These are phyloP conservation scores for Archilochus colubris DNA, from an alignment of 2,113 vertebrate genomes.

Conservation along the genomic window DNA sequence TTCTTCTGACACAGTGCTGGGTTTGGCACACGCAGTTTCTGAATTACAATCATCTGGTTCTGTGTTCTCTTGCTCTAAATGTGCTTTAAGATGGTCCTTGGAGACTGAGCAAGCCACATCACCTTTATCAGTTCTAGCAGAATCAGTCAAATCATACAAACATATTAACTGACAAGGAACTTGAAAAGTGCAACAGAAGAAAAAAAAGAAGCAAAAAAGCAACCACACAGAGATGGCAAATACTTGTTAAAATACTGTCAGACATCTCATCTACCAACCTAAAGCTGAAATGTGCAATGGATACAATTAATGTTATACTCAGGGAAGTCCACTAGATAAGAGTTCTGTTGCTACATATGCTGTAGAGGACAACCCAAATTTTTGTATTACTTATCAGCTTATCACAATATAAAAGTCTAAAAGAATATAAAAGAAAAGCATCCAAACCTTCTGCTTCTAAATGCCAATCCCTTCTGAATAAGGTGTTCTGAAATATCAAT, in stretches of 20 bases:
- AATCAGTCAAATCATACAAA: slow-evolving; percentile 13
- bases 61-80: not conserved
- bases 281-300: not conserved
- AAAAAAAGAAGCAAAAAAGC: not conserved
- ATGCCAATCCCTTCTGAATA: slow-evolving; percentile 86
- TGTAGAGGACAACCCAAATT: not conserved
- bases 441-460: slow-evolving; percentile 81
- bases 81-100: slow-evolving; percentile 1
- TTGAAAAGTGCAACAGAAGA: not conserved
- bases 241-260: not conserved
- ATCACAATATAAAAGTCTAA: not conserved
- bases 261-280: not conserved
- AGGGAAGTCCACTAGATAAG: not conserved
- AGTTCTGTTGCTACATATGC: not conserved
- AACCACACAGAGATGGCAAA: not conserved
- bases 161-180: not conserved
- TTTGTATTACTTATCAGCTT: not conserved
- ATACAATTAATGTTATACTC: not conserved
- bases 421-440: not conserved
- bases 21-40: not conserved
- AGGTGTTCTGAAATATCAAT: slow-evolving; percentile 87
- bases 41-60: not conserved
- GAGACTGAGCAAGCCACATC: not conserved
- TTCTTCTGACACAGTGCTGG: not conserved
- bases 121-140: slow-evolving; percentile 56